A percentile compares a stretch with the other conserved stretches of the same genome.
Evolutionary conservation across 2,797 vertebrate species (phyloP).

Genomic region (Podargus strigoides): DNA sequence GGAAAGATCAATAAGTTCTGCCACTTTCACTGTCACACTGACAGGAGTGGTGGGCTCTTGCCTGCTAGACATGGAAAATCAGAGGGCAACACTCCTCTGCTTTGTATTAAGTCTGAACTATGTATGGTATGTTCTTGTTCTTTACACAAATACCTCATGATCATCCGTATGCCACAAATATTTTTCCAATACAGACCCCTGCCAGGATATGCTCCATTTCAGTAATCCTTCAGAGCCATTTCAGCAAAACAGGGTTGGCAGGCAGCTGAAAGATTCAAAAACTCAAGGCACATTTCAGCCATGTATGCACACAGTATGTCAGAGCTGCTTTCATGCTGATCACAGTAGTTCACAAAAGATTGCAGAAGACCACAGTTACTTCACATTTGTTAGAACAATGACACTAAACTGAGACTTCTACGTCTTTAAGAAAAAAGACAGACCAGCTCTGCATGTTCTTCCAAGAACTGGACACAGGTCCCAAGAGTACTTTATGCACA

Average conservation of each 20-base stretch:
- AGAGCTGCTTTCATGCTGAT: not conserved
- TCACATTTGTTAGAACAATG: not conserved
- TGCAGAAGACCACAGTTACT: fast-evolving
- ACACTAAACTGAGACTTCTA: not conserved
- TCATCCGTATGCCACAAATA: not conserved
- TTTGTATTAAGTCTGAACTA: not conserved
- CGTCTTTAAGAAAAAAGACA: not conserved
- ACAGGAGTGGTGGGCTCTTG: not conserved
- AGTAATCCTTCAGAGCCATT: not conserved
- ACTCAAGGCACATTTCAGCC: not conserved
- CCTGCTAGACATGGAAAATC: not conserved
- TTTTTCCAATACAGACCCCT: conserved; percentile 16
- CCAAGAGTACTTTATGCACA: fast-evolving
- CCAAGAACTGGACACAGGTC: not conserved
- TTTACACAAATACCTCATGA: not conserved
- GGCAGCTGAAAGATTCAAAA: not conserved
- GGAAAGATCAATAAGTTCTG: not conserved
- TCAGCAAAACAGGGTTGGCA: not conserved
- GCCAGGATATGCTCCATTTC: not conserved
- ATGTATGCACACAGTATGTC: not conserved
- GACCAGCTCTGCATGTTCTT: not conserved
- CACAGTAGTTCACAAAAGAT: not conserved
- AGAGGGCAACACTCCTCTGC: not conserved
- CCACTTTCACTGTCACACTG: not conserved
- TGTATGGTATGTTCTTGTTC: not conserved